Evolutionary conservation across 2,113 vertebrate species (phyloP), one percentile per base, ranked within the genome.

Genomic region (Sapayoa aenigma): DNA sequence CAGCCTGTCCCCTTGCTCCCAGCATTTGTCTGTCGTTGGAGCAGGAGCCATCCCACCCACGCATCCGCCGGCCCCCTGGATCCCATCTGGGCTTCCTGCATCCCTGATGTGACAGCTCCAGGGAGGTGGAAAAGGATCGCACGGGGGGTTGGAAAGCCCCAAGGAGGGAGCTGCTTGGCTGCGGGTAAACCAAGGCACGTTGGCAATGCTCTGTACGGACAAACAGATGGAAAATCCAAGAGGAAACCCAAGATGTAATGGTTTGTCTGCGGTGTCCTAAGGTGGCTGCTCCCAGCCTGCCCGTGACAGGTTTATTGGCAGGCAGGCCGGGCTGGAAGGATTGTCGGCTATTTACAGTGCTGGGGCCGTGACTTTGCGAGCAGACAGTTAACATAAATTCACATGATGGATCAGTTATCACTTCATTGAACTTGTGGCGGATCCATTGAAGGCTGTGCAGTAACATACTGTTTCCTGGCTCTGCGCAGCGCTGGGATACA

Each of bases 351-450:
- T 98, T 98, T 98, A 98, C 97, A 96, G 98, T 95, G 97, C 97
- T 85, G 98, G 97, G 98, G 97, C 98, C 98, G 49, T 92, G 98
- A 98, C 98, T 98, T 98, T 97, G 97, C 89, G 87, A 94, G 95
- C 97, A 98, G 98, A 98, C 98, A 98, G 98, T 98, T 97, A 94
- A 97, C 98, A 98, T 98, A 98, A 98, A 98, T 98, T 97, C 98
- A 97, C 97, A 97, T 98, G 98, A 98, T 98, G 97, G 98, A 98
- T 98, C 97, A 95, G 97, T 98, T 98, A 98, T 98, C 98, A 98
- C 98, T 98, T 97, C 97, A 98, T 98, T 98, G 98, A 98, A 98
- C 98, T 96, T 91, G 97, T 97, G 98, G 97, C 97, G 93, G 98
- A 97, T 98, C 97, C 97, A 91, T 95, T 97, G 98, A 98, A 98